A percentile compares a stretch with the other conserved stretches of the same genome.
These are phyloP conservation scores for Drosophila mayri DNA, from an alignment of 1,140 invertebrate genomes.

Conservation along the genomic window DNA sequence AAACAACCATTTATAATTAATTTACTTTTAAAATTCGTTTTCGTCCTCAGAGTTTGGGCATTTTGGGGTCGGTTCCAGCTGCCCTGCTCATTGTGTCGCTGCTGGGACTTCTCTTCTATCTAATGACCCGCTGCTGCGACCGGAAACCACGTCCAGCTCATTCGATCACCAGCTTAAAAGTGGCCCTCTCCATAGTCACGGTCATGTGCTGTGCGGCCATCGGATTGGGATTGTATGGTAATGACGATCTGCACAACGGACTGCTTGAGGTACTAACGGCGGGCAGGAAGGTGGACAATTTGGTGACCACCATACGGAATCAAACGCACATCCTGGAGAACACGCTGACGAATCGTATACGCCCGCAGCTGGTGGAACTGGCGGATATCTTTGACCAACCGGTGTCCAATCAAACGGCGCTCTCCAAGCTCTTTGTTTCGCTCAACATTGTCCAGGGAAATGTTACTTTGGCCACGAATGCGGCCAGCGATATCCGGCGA, in stretches of 20 bases:
- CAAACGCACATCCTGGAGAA: conserved; percentile 88
- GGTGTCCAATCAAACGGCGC: conserved; percentile 90
- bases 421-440: conserved; percentile 88
- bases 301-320: conserved; percentile 91
- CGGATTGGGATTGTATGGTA: conserved; percentile 88
- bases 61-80: conserved; percentile 95
- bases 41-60: conserved; percentile 91
- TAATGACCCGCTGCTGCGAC: conserved; percentile 97
- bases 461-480: conserved; percentile 89
- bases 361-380: conserved; percentile 89
- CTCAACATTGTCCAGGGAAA: conserved; percentile 90
- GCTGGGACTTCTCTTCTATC: conserved; percentile 94
- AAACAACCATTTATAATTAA: background rate
- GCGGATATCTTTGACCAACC: conserved; percentile 91
- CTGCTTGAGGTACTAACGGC: conserved; percentile 92
- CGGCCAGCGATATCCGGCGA: conserved; percentile 90
- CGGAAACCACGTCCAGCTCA: conserved; percentile 93
- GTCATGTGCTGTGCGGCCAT: conserved; percentile 93
- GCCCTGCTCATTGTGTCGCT: conserved; percentile 95
- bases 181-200: conserved; percentile 92
- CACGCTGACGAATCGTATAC: conserved; percentile 89
- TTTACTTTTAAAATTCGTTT: background rate
- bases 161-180: conserved; percentile 94
- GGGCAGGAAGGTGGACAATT: conserved; percentile 91
- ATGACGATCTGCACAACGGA: conserved; percentile 96